These are phyloP conservation scores for Sebastes trivittatus DNA, from an alignment of 2,797 vertebrate species.

Conservation along the genomic window DNA sequence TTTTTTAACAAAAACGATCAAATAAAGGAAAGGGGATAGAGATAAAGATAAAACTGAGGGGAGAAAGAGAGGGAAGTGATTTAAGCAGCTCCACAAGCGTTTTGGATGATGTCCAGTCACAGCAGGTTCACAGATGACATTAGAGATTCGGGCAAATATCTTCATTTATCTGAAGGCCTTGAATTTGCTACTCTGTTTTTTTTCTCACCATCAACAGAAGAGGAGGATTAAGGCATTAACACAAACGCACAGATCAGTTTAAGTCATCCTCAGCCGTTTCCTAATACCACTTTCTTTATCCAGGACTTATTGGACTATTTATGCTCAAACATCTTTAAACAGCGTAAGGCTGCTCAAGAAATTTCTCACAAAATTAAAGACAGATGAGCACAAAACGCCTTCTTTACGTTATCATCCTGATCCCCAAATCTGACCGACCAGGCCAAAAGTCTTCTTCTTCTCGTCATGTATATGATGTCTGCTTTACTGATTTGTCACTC, in stretches of 20 bases:
- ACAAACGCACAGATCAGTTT: not conserved
- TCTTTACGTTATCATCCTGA: not conserved
- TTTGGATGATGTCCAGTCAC: conserved; percentile 10
- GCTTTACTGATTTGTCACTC: conserved; percentile 91
- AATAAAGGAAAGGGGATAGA: not conserved
- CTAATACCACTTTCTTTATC: not conserved
- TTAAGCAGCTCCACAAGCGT: not conserved
- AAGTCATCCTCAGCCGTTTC: not conserved
- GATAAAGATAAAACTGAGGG: not conserved
- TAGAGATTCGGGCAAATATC: not conserved
- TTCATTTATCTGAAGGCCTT: not conserved
- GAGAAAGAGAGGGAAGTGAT: not conserved
- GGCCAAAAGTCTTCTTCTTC: conserved; percentile 8
- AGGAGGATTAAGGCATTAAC: not conserved
- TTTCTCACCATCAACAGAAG: not conserved
- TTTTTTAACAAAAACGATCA: not conserved
- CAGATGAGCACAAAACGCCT: not conserved
- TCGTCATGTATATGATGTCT: conserved; percentile 60
- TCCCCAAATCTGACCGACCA: conserved; percentile 1
- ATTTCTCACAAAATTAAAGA: not conserved
- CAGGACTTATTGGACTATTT: not conserved
- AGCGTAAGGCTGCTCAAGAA: not conserved
- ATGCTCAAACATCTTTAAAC: not conserved
- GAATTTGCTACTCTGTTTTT: not conserved
- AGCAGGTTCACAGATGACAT: conserved; percentile 15